These are phyloP conservation scores for Cepaea hortensis DNA, from an alignment of 2,888 invertebrate species.

Conservation along the genomic window DNA sequence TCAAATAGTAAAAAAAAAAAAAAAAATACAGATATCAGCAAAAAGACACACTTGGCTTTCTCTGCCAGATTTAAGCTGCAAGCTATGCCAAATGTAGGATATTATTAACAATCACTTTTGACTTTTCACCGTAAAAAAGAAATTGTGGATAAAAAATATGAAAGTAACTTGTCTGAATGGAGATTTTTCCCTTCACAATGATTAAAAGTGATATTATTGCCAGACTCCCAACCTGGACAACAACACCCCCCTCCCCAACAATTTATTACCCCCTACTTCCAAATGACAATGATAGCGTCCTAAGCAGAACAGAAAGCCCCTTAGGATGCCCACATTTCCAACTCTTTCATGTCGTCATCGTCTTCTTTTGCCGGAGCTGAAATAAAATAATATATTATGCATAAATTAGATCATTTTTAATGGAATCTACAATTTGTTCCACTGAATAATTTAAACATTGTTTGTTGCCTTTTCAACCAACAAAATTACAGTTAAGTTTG, in stretches of 20 bases:
- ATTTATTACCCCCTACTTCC: no score
- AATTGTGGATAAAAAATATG: background rate
- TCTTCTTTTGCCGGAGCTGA: slow-evolving; percentile 59
- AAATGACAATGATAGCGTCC: background rate
- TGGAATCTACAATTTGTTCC: background rate
- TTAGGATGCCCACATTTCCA: slow-evolving; percentile 68
- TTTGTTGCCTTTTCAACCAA: no score
- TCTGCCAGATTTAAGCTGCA: background rate
- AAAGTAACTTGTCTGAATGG: background rate
- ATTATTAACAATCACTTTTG: no score
- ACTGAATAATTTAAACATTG: no score
- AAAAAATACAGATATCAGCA: background rate
- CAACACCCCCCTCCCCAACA: background rate
- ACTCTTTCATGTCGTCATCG: slow-evolving; percentile 69
- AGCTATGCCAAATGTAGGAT: background rate
- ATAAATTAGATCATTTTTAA: background rate
- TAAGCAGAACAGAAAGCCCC: no score
- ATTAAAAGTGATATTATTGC: background rate
- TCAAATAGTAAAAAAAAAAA: background rate
- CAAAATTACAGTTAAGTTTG: no score
- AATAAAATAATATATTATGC: background rate
- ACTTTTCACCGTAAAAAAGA: no score
- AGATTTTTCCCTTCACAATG: background rate
- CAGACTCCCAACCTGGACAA: background rate
- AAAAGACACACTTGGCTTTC: background rate